Percentiles rank a stretch among this genome's conserved stretches.
Evolutionary conservation across 2,113 vertebrate genomes (phyloP).

Genomic region (Macrotus californicus): DNA sequence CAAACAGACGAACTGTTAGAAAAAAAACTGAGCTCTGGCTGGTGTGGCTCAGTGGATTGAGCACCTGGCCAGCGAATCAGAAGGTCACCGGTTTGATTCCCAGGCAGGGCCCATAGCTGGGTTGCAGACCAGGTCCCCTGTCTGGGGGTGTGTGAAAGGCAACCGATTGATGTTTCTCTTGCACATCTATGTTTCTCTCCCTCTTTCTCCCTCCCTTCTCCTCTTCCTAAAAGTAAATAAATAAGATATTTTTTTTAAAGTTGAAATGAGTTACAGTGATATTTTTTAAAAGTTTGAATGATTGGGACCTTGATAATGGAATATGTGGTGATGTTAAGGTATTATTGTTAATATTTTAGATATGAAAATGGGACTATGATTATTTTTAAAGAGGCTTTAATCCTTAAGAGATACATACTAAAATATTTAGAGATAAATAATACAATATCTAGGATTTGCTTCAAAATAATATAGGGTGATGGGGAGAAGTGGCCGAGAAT

Average conservation of each 20-base stretch:
- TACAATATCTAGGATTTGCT: constrained; percentile 13
- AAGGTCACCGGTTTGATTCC: too few relatives aligned
- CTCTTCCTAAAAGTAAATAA: too few relatives aligned
- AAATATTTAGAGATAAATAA: constrained; percentile 42
- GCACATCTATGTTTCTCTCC: too few relatives aligned
- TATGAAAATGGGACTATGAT: constrained; percentile 12
- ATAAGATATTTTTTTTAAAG: too few relatives aligned
- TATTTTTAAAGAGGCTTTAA: neutral
- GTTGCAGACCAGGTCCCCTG: too few relatives aligned
- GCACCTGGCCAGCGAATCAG: too few relatives aligned
- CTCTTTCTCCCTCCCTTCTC: too few relatives aligned
- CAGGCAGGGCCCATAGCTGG: too few relatives aligned
- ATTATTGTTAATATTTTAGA: constrained; percentile 33
- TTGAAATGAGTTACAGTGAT: too few relatives aligned
- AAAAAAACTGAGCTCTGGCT: neutral
- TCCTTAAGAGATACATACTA: neutral
- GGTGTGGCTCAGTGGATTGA: too few relatives aligned
- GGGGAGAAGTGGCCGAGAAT: neutral
- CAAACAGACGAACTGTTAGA: neutral
- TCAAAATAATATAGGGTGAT: constrained; percentile 15
- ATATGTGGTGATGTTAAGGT: neutral
- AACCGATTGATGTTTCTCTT: too few relatives aligned
- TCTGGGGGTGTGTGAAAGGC: too few relatives aligned
- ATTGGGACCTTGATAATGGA: neutral
- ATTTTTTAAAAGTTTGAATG: neutral